These are phyloP conservation scores for Pao palembangensis DNA, from an alignment of 2,113 vertebrate genomes.

Conservation along the genomic window DNA sequence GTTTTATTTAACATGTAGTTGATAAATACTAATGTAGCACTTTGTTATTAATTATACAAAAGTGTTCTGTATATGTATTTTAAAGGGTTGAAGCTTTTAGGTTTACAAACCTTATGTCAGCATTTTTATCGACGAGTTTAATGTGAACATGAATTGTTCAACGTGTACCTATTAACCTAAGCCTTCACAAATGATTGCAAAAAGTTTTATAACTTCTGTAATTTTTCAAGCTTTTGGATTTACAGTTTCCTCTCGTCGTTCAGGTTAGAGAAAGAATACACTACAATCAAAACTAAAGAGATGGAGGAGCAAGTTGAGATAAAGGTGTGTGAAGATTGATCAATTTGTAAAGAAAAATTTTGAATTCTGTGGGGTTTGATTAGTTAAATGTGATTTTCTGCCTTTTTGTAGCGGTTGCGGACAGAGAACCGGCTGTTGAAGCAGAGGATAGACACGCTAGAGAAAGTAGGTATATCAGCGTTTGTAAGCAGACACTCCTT, in stretches of 20 bases:
- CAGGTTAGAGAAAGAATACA: slow-evolving; percentile 98
- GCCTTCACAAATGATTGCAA: no score
- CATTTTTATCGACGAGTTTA: no score
- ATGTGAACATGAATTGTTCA: no score
- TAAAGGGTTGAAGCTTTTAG: no score
- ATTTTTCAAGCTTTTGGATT: not conserved
- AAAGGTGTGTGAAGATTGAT: slow-evolving; percentile 79
- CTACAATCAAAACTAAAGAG: slow-evolving; percentile 98
- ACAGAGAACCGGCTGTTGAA: slow-evolving; percentile 96
- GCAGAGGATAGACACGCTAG: slow-evolving; percentile 96
- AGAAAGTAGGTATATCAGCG: slow-evolving; percentile 85
- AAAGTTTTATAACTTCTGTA: not conserved
- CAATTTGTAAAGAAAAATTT: not conserved
- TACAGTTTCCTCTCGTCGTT: slow-evolving; percentile 12
- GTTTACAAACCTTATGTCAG: no score
- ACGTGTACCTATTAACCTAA: no score
- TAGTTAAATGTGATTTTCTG: not conserved
- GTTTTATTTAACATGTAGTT: not conserved
- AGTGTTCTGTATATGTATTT: no score
- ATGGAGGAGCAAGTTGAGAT: slow-evolving; percentile 99
- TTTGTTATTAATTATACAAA: no score
- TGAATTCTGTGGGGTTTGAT: not conserved
- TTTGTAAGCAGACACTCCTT: slow-evolving; percentile 2
- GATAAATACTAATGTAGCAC: no score
- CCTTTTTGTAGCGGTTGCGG: slow-evolving; percentile 84